phyloP scores from a whole-genome alignment of 2,888 invertebrate species.

The Drosophila infuscata region DNA sequence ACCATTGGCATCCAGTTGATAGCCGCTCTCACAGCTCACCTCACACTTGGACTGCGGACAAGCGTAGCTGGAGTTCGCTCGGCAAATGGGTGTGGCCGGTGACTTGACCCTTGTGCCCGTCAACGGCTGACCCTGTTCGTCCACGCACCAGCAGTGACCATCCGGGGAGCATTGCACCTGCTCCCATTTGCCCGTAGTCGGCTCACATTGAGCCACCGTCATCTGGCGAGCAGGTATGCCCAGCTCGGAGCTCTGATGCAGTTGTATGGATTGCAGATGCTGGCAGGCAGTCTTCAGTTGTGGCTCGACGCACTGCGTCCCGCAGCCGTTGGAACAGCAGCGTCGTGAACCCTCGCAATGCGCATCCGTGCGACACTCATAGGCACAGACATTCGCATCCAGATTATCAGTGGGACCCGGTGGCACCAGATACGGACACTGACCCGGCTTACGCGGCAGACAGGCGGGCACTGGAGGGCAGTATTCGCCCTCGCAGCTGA shows the following conservation, averaged over 20 bases:
- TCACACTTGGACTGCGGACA: constrained; percentile 85
- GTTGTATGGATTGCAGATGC: constrained; percentile 86
- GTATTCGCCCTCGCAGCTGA: constrained; percentile 93
- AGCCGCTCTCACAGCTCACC: constrained; percentile 87
- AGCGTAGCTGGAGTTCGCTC: constrained; percentile 83
- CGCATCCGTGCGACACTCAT: constrained; percentile 91
- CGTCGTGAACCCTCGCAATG: constrained; percentile 90
- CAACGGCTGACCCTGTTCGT: constrained; percentile 90
- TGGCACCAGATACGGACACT: constrained; percentile 93
- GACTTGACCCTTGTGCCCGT: constrained; percentile 88
- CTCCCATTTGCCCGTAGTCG: constrained; percentile 89
- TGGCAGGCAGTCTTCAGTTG: constrained; percentile 91
- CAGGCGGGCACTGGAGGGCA: constrained; percentile 95
- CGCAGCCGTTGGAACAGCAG: constrained; percentile 95
- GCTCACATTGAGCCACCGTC: constrained; percentile 90
- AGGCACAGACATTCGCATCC: constrained; percentile 88
- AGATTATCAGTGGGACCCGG: constrained; percentile 86
- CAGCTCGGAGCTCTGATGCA: constrained; percentile 89
- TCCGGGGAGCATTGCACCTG: constrained; percentile 89
- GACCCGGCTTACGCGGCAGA: constrained; percentile 90
- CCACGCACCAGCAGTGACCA: constrained; percentile 93
- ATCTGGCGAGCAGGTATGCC: constrained; percentile 91
- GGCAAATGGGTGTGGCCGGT: constrained; percentile 84
- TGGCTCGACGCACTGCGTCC: constrained; percentile 91
- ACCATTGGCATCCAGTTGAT: constrained; percentile 88